Conservation (phyloP, 2,113 vertebrate genomes). For the Lanius ludovicianus region DNA sequence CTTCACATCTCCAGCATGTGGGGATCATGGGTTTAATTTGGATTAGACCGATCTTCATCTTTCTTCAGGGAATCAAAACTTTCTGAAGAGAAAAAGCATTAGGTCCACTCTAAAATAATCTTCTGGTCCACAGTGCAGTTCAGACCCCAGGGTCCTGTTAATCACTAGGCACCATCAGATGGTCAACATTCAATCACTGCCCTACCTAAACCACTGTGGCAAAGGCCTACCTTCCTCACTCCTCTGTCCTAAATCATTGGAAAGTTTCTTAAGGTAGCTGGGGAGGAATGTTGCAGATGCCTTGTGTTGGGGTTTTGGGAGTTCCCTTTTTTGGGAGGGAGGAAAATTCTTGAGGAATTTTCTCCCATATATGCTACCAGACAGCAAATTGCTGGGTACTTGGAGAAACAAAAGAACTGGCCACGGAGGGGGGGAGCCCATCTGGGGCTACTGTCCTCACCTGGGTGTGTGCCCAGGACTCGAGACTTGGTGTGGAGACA, state of each 20-base stretch:
- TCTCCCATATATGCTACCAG: too few relatives aligned
- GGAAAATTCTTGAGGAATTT: too few relatives aligned
- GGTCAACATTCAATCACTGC: background rate
- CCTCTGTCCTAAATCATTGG: background rate
- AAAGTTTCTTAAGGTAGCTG: background rate
- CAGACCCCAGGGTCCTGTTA: background rate
- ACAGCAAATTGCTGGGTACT: too few relatives aligned
- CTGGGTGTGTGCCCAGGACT: too few relatives aligned
- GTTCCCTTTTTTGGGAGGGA: too few relatives aligned
- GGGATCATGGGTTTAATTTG: background rate
- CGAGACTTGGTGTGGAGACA: too few relatives aligned
- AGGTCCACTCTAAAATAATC: background rate
- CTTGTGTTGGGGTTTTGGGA: background rate
- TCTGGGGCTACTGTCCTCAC: too few relatives aligned
- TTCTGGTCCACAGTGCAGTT: fast-evolving
- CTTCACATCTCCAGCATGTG: background rate
- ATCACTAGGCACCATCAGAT: background rate
- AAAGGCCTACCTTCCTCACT: background rate
- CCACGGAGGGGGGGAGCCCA: too few relatives aligned
- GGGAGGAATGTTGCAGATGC: background rate
- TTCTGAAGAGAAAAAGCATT: background rate
- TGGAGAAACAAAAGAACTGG: too few relatives aligned
- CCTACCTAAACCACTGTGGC: background rate
- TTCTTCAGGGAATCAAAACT: background rate
- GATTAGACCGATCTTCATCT: background rate